phyloP scores from a whole-genome alignment of 2,797 vertebrate genomes.

The Onychomys arenicola region DNA sequence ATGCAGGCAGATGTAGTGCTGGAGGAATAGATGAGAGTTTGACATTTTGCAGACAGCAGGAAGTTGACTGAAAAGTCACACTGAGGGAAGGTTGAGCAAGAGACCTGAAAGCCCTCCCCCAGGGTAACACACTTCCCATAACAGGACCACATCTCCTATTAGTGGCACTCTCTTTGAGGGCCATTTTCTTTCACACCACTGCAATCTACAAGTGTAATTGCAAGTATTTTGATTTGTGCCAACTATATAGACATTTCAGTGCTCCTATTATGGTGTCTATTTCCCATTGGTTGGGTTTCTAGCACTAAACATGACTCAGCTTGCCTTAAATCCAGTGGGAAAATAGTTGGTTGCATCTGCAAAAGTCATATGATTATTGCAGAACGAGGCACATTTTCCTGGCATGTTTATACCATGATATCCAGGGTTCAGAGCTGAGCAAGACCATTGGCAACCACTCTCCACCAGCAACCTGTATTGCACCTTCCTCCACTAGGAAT shows the following conservation, averaged over 20 bases:
- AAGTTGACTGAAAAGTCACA: neutral
- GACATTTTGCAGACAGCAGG: neutral
- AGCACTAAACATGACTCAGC: neutral
- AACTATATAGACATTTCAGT: neutral
- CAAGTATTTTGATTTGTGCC: neutral
- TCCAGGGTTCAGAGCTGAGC: neutral
- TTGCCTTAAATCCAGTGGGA: neutral
- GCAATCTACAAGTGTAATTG: neutral
- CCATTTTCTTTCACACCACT: neutral
- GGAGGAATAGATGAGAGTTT: neutral
- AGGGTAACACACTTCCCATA: neutral
- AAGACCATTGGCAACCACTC: neutral
- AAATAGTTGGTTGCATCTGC: neutral
- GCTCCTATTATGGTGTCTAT: neutral
- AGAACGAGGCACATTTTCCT: neutral
- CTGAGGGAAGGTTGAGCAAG: neutral
- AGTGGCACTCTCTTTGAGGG: neutral
- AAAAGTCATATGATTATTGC: neutral
- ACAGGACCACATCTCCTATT: neutral
- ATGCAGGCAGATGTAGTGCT: neutral
- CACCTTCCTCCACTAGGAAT: neutral
- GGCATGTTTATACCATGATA: neutral
- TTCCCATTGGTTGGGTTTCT: neutral
- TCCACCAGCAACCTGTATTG: neutral
- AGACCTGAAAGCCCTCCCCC: neutral